Evolutionary conservation across 1,140 invertebrate species (phyloP), one percentile per base, ranked within the genome.

Genomic region (Rhynchophorus ferrugineus): DNA sequence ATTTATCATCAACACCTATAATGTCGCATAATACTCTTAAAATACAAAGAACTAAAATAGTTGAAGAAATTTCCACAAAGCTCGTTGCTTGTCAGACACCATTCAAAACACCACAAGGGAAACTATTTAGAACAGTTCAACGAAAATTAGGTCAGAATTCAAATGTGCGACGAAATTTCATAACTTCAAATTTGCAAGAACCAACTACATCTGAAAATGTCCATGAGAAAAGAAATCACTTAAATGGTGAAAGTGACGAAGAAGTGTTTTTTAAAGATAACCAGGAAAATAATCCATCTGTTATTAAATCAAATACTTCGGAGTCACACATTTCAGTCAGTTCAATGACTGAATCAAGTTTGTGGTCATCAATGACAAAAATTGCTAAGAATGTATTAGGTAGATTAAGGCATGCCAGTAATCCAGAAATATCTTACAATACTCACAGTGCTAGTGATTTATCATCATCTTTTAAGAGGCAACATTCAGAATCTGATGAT

Each of bases 311-410:
- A 11, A 14, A 42, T 35, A 29, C 24, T 39, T 18, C 44, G 35
- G 17, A 42, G 35, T 13, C 36, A 35, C 9, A 36, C 35, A 17
- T 38, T 3, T 46, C 49, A 16, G 17, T 38, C 18, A 48, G 37
- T 22, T 42, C 46, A 7, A 49, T 49, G 41, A 49, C 46, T 6
- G 53, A 52, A 19, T 55, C 56, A 2, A 57, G 13, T 42, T 34
- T 63, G 11, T 63, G 61, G 61, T 43, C 52, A 29, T 63, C 59
- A 18, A 39, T 63, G 44, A 59, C 54, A 21, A 54, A 44, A 2
- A 48, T 59, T 29, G 37, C 61, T n/a, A 63, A 57, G 50, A 61
- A 37, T 44, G 56, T 58, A 33, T 36, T 52, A 17, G 35, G 43
- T 14, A 41, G 41, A 36, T 45, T 58, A 19, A 49, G n/a, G n/a